phyloP scores from a whole-genome alignment of 35 echinoderm and acorn worm species.

The Stichopus chloronotus region DNA sequence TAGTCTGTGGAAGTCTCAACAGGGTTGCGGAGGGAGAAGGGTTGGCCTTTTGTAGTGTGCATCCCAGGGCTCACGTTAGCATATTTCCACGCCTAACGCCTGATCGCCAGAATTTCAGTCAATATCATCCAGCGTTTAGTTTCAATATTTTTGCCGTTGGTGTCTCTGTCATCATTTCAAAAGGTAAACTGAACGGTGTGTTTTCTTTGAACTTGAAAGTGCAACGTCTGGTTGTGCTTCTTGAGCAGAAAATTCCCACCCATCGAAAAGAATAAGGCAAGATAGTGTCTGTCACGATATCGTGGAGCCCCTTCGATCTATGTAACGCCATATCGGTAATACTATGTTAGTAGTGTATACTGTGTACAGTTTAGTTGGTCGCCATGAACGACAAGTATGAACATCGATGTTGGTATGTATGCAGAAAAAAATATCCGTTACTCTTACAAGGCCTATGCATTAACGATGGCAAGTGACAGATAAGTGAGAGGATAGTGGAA shows the following conservation, averaged over 20 bases:
- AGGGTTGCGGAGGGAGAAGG: slow-evolving; percentile 38
- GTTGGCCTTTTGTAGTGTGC: slow-evolving; percentile 51
- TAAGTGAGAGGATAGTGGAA: too few relatives aligned
- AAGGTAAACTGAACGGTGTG: not conserved
- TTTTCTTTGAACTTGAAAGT: not conserved
- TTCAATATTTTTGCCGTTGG: not conserved
- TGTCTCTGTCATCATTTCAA: not conserved
- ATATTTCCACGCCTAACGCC: slow-evolving; percentile 33
- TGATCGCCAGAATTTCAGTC: not conserved
- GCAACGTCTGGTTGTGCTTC: not conserved
- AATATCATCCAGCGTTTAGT: not conserved
- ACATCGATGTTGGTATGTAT: too few relatives aligned
- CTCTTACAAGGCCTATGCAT: too few relatives aligned
- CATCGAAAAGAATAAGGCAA: not conserved
- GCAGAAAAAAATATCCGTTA: too few relatives aligned
- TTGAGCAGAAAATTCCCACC: not conserved
- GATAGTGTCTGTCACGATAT: not conserved
- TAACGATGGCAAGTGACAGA: too few relatives aligned
- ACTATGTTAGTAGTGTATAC: too few relatives aligned
- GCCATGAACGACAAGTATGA: too few relatives aligned
- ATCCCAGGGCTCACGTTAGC: slow-evolving; percentile 36
- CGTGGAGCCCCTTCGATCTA: not conserved
- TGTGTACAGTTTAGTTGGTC: too few relatives aligned
- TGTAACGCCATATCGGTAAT: too few relatives aligned
- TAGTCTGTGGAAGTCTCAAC: too few relatives aligned